A percentile compares a stretch with the other conserved stretches of the same genome.
phyloP scores from a whole-genome alignment of 2,797 vertebrate species.

The Cheirogaleus major region DNA sequence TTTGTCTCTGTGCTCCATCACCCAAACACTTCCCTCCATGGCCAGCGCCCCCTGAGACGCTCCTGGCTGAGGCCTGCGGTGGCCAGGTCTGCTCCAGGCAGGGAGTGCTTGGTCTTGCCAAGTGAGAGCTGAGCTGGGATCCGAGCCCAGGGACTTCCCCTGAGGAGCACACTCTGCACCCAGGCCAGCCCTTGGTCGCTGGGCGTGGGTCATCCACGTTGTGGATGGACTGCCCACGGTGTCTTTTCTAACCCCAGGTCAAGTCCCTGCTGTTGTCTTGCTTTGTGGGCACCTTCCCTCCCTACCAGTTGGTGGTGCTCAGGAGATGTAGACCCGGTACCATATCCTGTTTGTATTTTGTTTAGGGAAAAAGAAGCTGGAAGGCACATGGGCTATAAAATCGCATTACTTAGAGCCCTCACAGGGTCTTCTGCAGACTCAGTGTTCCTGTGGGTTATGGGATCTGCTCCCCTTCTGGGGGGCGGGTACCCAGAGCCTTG shows the following conservation, averaged over 20 bases:
- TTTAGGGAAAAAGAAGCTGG: not conserved
- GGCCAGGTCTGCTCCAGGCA: not conserved
- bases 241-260: not conserved
- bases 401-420: not conserved
- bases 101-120: not conserved
- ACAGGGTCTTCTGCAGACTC: not conserved
- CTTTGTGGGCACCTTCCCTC: not conserved
- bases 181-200: not conserved
- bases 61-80: not conserved
- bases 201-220: not conserved
- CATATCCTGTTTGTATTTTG: not conserved
- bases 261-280: not conserved
- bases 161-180: rapidly evolving
- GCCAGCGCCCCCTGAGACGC: not conserved
- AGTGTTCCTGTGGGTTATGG: not conserved
- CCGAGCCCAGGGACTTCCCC: not conserved
- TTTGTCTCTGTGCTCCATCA: not conserved
- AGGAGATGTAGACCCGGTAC: not conserved
- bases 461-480: not conserved
- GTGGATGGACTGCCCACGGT: not conserved
- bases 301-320: not conserved
- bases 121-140: not conserved
- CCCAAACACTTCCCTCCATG: not conserved
- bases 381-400: not conserved
- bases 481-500: not conserved